A percentile compares a stretch with the other conserved stretches of the same genome.
These are phyloP conservation scores for Odontomachus brunneus DNA, from an alignment of 1,140 invertebrate genomes.

Conservation along the genomic window DNA sequence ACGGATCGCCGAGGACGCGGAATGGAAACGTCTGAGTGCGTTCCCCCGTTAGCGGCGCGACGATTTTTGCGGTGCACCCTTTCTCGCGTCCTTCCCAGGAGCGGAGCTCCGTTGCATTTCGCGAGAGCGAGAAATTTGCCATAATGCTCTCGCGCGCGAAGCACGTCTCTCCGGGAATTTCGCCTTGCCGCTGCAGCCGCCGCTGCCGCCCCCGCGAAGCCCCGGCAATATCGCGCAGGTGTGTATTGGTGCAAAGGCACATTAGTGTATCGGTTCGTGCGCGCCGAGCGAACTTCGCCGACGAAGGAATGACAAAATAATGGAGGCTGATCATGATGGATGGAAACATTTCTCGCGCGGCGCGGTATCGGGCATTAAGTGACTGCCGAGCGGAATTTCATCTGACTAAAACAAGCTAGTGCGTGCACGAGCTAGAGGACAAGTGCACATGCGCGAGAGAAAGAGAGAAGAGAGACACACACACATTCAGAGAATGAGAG, in stretches of 20 bases:
- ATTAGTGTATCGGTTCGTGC: slow-evolving; percentile 55
- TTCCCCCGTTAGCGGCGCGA: not conserved
- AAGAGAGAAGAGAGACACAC: not conserved
- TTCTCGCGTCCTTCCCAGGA: not conserved
- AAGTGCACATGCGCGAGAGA: too few relatives aligned
- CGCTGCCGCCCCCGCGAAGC: not conserved
- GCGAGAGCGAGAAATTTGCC: slow-evolving; percentile 31
- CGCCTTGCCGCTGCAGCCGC: slow-evolving; percentile 3
- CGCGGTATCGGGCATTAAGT: slow-evolving; percentile 52
- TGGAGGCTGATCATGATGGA: slow-evolving; percentile 58
- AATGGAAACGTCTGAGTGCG: not conserved
- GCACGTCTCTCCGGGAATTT: slow-evolving; percentile 33
- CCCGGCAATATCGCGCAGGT: slow-evolving; percentile 40
- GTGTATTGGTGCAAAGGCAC: slow-evolving; percentile 25
- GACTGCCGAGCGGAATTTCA: slow-evolving; percentile 47
- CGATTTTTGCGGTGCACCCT: not conserved
- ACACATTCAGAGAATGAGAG: not conserved
- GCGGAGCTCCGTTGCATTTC: not conserved
- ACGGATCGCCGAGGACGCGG: too few relatives aligned
- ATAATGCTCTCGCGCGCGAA: not conserved
- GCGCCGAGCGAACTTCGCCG: slow-evolving; percentile 34
- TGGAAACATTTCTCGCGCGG: slow-evolving; percentile 51
- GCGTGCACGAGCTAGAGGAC: not conserved
- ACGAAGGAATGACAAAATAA: slow-evolving; percentile 58
- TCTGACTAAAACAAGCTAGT: slow-evolving; percentile 43